phyloP scores from a whole-genome alignment of 30 jellyfish, hydroid and myxozoan genomes.

The Pelagia noctiluca region DNA sequence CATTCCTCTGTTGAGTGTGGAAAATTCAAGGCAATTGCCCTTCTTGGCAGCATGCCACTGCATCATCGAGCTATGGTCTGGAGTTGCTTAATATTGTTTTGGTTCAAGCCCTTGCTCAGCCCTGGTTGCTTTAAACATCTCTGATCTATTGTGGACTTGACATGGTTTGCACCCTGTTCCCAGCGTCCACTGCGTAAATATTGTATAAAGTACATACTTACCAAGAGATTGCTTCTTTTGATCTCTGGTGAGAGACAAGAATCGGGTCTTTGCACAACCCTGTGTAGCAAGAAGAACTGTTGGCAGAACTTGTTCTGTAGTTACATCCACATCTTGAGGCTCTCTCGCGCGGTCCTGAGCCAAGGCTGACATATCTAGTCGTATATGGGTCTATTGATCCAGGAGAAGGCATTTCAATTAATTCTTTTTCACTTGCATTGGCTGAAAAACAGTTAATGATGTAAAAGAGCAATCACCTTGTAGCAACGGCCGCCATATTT shows the following conservation, averaged over 20 bases:
- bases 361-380: conserved; percentile 43
- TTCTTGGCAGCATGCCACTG: not conserved
- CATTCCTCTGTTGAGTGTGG: not conserved
- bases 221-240: conserved; percentile 4
- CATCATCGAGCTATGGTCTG: not conserved
- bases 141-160: no score
- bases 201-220: no score
- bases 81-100: not conserved
- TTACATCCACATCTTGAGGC: conserved; percentile 55
- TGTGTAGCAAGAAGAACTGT: conserved; percentile 36
- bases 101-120: no score
- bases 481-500: conserved; percentile 13
- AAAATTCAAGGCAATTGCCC: not conserved
- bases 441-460: not conserved
- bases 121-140: no score
- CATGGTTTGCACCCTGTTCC: no score
- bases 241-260: conserved; percentile 15
- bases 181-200: no score
- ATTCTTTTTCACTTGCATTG: not conserved
- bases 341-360: conserved; percentile 68
- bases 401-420: not conserved
- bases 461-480: not conserved
- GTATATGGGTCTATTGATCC: not conserved
- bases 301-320: conserved; percentile 42
- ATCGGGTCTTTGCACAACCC: conserved; percentile 42